These are phyloP conservation scores for Microvelia longipes DNA, from an alignment of 1,140 invertebrate genomes.

Conservation along the genomic window DNA sequence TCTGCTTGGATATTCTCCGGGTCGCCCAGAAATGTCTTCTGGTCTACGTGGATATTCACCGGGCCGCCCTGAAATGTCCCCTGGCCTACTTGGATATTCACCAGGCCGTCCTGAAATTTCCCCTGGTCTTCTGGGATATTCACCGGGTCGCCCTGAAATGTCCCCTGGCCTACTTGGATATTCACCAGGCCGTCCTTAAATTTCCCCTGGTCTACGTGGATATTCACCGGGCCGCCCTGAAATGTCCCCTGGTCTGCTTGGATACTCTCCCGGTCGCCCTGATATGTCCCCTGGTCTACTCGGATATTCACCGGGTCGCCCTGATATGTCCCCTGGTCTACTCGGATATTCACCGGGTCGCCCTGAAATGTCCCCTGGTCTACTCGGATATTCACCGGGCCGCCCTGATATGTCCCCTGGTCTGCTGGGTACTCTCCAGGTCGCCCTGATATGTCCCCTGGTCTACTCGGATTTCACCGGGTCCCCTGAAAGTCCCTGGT, in stretches of 20 bases:
- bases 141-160: constrained; percentile 12
- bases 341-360: constrained; percentile 7
- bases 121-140: constrained; percentile 2
- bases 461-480: constrained; percentile 14
- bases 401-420: constrained; percentile 5
- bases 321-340: constrained; percentile 15
- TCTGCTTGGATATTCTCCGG: constrained; percentile 9
- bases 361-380: constrained; percentile 8
- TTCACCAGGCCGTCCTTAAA: constrained; percentile 11
- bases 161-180: constrained; percentile 16
- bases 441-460: constrained; percentile 9
- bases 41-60: constrained; percentile 6
- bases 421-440: constrained; percentile 10
- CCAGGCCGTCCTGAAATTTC: constrained; percentile 8
- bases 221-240: constrained; percentile 10
- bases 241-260: constrained; percentile 8
- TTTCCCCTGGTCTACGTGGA: constrained; percentile 11
- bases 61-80: constrained; percentile 10
- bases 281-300: constrained; percentile 10
- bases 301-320: constrained; percentile 5
- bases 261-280: constrained; percentile 1
- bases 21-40: constrained; percentile 11
- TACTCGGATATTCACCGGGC: constrained; percentile 12
- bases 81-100: constrained; percentile 13
- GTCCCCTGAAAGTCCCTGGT: constrained; percentile 8